phyloP scores from a whole-genome alignment of 2,888 invertebrate genomes.

The Dascillus cervinus region DNA sequence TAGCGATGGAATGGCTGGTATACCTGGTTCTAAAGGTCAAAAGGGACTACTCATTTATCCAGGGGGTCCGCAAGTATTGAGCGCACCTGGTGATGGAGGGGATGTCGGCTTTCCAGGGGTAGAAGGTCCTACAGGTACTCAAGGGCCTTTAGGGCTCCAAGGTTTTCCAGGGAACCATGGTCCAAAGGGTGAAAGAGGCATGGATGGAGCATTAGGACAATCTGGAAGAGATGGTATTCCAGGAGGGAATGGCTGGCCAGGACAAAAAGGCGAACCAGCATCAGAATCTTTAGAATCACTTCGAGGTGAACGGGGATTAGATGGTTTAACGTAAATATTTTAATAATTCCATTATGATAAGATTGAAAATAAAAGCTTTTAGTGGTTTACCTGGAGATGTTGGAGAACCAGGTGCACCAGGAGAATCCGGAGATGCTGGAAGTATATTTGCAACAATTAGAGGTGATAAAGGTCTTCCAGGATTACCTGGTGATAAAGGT shows the following conservation, averaged over 20 bases:
- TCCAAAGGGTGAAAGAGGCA: slow-evolving; percentile 35
- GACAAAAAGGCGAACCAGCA: slow-evolving; percentile 50
- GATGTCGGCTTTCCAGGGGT: slow-evolving; percentile 53
- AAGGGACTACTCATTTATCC: slow-evolving; percentile 30
- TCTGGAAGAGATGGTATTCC: slow-evolving; percentile 40
- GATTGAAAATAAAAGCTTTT: slow-evolving; percentile 26
- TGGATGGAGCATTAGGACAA: slow-evolving; percentile 32
- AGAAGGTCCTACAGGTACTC: slow-evolving; percentile 52
- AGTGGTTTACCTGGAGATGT: slow-evolving; percentile 37
- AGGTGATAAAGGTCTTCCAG: slow-evolving; percentile 40
- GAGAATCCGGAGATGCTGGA: slow-evolving; percentile 34
- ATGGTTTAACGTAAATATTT: slow-evolving; percentile 36
- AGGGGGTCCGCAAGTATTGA: slow-evolving; percentile 48
- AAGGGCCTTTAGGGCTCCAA: slow-evolving; percentile 50
- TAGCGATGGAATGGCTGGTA: slow-evolving; percentile 34
- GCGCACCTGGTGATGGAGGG: slow-evolving; percentile 39
- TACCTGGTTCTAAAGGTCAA: slow-evolving; percentile 38
- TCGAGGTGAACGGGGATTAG: slow-evolving; percentile 45
- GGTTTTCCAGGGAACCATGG: slow-evolving; percentile 42
- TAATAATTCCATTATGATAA: slow-evolving; percentile 1
- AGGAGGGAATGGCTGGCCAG: slow-evolving; percentile 41
- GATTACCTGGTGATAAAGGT: slow-evolving; percentile 19
- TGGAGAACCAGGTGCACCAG: slow-evolving; percentile 26
- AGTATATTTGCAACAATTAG: too few species aligned
- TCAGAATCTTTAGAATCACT: slow-evolving; percentile 43